Conservation (phyloP, 2,888 invertebrate genomes). For the Cheilosia pagana region DNA sequence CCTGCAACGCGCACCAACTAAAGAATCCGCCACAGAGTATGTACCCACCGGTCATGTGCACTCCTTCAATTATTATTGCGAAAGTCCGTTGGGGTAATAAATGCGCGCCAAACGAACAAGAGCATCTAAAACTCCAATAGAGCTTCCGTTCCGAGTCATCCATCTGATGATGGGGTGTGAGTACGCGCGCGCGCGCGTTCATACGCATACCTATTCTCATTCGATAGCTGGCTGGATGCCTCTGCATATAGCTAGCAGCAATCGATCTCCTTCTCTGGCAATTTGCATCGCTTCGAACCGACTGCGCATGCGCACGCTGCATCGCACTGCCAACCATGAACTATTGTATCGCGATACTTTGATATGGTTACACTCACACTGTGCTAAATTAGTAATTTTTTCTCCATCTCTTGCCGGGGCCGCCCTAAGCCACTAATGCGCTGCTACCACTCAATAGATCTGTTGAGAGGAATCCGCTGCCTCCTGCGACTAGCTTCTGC, state of each 20-base stretch:
- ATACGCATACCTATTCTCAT: conserved; percentile 28
- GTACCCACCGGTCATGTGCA: conserved; percentile 6
- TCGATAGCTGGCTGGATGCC: not conserved
- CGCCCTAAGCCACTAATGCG: conserved; percentile 49
- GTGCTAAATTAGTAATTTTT: conserved; percentile 73
- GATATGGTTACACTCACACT: conserved; percentile 55
- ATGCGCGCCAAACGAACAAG: conserved; percentile 38
- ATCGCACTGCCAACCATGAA: conserved; percentile 67
- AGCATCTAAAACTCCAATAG: conserved; percentile 48
- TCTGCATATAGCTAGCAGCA: conserved; percentile 40
- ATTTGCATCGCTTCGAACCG: conserved; percentile 64
- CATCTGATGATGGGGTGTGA: conserved; percentile 78
- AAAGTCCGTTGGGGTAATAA: conserved; percentile 56
- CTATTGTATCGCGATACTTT: conserved; percentile 69
- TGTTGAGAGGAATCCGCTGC: conserved; percentile 48
- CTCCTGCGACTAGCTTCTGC: conserved; percentile 46
- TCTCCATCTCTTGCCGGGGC: conserved; percentile 33
- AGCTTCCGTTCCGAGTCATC: conserved; percentile 83
- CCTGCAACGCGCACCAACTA: not conserved
- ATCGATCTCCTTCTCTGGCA: conserved; percentile 69
- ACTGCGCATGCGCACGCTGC: conserved; percentile 26
- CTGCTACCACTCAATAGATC: conserved; percentile 46
- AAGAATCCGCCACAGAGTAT: not conserved
- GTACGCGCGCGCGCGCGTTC: conserved; percentile 27
- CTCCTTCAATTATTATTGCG: conserved; percentile 60